Conservation (phyloP, 2,113 vertebrate species). For the Nansenia antarctica region DNA sequence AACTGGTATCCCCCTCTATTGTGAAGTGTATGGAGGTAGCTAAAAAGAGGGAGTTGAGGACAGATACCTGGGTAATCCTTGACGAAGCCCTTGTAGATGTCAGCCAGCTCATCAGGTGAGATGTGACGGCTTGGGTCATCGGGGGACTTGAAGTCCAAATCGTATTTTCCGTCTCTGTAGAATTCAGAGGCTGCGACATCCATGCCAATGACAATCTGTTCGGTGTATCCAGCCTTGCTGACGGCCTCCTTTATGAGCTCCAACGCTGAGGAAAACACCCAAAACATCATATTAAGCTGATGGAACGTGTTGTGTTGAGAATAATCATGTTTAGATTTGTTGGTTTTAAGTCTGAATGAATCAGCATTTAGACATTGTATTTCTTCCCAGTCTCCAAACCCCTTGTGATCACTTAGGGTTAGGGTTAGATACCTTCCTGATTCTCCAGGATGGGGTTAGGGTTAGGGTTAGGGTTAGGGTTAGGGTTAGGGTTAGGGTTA, state of each 20-base stretch:
- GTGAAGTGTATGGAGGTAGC: no score
- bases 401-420: no score
- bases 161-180: conserved; percentile 88
- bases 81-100: conserved; percentile 92
- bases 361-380: no score
- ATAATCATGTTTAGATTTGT: background rate
- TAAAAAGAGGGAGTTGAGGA: background rate
- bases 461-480: no score
- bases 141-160: conserved; percentile 97
- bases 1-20: no score
- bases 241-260: conserved; percentile 91
- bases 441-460: no score
- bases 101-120: conserved; percentile 84
- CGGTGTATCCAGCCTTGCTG: conserved; percentile 87
- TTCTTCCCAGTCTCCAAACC: no score
- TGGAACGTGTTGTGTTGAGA: background rate
- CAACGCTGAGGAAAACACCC: conserved; percentile 74
- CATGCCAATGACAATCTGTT: conserved; percentile 95
- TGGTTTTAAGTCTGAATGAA: no score
- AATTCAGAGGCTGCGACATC: conserved; percentile 97
- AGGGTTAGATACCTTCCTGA: no score
- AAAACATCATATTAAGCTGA: background rate
- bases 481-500: no score
- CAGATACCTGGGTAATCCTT: conserved; percentile 86
- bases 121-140: conserved; percentile 90